phyloP scores from a whole-genome alignment of 2,113 vertebrate genomes.

The Psammodynastes pulverulentus region DNA sequence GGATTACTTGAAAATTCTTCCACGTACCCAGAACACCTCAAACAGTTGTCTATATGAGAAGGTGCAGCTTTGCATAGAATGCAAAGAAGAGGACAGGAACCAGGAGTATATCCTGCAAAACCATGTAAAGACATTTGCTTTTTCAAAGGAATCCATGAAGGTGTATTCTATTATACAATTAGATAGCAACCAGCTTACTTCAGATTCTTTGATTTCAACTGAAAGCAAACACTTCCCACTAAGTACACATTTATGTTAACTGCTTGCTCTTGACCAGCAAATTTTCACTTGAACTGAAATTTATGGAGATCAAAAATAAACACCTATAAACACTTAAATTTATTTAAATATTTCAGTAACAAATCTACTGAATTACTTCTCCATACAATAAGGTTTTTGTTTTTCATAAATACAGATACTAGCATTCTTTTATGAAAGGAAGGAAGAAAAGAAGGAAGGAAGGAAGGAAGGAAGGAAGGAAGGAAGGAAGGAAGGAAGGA shows the following conservation, averaged over 20 bases:
- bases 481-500: background rate
- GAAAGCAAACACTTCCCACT: slow-evolving; percentile 18
- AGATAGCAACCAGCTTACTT: slow-evolving; percentile 20
- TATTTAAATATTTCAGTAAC: background rate
- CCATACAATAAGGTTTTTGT: background rate
- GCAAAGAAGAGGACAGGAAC: background rate
- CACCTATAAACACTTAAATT: background rate
- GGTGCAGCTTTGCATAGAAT: background rate
- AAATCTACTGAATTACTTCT: background rate
- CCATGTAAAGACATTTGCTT: background rate
- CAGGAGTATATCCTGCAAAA: background rate
- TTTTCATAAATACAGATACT: background rate
- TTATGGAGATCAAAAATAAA: slow-evolving; percentile 12
- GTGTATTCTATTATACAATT: slow-evolving; percentile 37
- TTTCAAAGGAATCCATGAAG: background rate
- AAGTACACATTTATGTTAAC: background rate
- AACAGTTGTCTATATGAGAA: background rate
- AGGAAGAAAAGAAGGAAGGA: background rate
- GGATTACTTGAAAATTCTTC: background rate
- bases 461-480: too few relatives aligned
- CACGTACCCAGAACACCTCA: background rate
- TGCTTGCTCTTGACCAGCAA: slow-evolving; percentile 31
- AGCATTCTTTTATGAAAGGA: background rate
- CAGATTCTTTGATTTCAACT: slow-evolving; percentile 33
- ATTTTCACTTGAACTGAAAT: background rate